These are phyloP conservation scores for Dryoscopus gambensis DNA, from an alignment of 2,113 vertebrate species.

Conservation along the genomic window DNA sequence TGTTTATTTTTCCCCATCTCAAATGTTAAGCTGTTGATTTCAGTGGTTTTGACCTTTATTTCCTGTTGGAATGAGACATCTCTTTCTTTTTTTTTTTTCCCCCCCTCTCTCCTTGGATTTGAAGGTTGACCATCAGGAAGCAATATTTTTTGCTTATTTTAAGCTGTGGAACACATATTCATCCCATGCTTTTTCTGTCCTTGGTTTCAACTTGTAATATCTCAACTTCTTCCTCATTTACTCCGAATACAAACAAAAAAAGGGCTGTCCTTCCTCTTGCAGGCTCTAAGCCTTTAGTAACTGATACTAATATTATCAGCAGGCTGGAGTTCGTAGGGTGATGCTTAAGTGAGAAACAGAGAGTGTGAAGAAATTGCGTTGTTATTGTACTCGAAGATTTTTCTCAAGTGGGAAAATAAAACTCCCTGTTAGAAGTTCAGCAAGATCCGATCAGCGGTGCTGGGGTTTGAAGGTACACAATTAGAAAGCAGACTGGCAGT, in stretches of 20 bases:
- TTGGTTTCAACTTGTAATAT: not conserved
- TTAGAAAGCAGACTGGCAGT: not conserved
- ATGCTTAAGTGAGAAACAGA: not conserved
- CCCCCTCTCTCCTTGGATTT: not conserved
- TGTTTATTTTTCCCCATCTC: not conserved
- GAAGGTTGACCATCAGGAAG: not conserved
- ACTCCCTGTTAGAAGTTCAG: not conserved
- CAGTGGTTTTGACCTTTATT: not conserved
- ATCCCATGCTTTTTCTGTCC: not conserved
- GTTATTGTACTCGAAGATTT: not conserved
- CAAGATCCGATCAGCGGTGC: accelerated
- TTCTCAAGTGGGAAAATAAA: not conserved
- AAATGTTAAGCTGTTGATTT: not conserved
- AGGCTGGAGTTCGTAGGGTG: not conserved
- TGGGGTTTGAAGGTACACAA: not conserved
- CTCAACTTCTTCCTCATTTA: not conserved
- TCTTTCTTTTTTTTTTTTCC: not conserved
- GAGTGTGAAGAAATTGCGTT: not conserved
- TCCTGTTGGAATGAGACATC: not conserved
- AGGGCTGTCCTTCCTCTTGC: not conserved
- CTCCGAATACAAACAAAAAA: not conserved
- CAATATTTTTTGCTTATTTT: not conserved
- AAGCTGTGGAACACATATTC: not conserved
- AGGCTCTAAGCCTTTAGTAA: not conserved
- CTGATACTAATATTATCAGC: not conserved